Evolutionary conservation across 2,888 invertebrate species (phyloP), one percentile per base, ranked within the genome.

Genomic region (Cantharis lateralis): DNA sequence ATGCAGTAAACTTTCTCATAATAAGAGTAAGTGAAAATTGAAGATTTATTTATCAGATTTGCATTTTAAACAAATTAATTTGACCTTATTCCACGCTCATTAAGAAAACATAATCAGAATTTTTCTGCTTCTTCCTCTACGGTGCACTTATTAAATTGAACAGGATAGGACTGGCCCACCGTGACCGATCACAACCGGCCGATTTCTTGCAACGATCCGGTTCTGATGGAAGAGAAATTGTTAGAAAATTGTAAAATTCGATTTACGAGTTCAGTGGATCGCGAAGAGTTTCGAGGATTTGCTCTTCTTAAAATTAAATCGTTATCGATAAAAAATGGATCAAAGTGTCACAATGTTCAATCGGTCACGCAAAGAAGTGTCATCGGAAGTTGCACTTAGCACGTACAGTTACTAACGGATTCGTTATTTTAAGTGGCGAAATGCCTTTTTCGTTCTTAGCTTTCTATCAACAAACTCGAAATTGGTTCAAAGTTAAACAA

Each of bases 1-100:
- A 48, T 48, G n/a, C n/a, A 48, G 1, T 7, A n/a, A 66, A 68
- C 68, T 68, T 28, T 68, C 28, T 15, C 15, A 24, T 28, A 68
- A 69, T 16, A 69, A 69, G 69, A 32, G 69, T 15, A 66, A 66
- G 64, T 66, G 64, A 66, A 69, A 69, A 69, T 32, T 32, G 16
- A 69, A 15, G 16, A 32, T 69, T 32, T 18, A 62, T 28, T 63
- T 70, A 61, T 62, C 70, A 70, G 15, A 71, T 71, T 71, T 62
- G 64, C 64, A 71, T 71, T 71, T 64, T 66, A 20, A 16, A 64
- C 28, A 64, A 32, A 26, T 71, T 64, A 71, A 71, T 18, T 18
- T 26, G 64, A 71, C 71, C 71, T 71, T 64, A 18, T 64, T 71
- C 28, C 64, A 63, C 63, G 62, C 63, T 71, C 26, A 71, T 71